phyloP scores from a whole-genome alignment of 2,888 invertebrate genomes.

The Drosophila eohydei region DNA sequence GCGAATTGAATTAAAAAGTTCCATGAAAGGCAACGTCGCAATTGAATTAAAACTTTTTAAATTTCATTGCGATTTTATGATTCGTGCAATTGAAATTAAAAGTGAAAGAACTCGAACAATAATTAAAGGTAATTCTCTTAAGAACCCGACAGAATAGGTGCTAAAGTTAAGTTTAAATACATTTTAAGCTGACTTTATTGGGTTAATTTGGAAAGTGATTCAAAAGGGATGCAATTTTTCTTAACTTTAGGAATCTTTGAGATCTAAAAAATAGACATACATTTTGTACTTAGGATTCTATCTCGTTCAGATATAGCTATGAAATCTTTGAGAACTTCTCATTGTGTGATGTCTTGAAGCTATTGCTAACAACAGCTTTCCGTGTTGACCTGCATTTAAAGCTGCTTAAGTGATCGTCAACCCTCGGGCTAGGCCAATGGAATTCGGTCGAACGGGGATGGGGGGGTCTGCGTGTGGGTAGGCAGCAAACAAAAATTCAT shows the following conservation, averaged over 20 bases:
- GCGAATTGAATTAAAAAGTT: conserved; percentile 71
- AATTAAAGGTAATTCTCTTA: conserved; percentile 8
- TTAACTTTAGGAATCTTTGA: background rate
- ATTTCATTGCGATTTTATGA: conserved; percentile 72
- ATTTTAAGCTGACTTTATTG: background rate
- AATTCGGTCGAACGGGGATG: conserved; percentile 18
- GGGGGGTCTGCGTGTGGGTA: conserved; percentile 15
- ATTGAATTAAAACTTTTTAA: conserved; percentile 75
- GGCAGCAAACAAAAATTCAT: conserved; percentile 71
- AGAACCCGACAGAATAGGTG: background rate
- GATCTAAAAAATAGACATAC: background rate
- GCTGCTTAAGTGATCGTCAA: conserved; percentile 61
- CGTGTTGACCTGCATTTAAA: conserved; percentile 72
- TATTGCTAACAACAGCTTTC: conserved; percentile 47
- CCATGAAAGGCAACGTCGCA: conserved; percentile 44
- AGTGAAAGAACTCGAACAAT: conserved; percentile 7
- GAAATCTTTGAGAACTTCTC: conserved; percentile 7
- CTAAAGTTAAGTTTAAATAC: background rate
- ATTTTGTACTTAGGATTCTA: background rate
- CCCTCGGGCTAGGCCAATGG: conserved; percentile 32
- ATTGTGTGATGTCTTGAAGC: conserved; percentile 26
- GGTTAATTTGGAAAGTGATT: background rate
- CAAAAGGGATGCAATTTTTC: too few relatives aligned
- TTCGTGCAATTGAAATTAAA: conserved; percentile 31
- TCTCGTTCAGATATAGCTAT: background rate